phyloP scores from a whole-genome alignment of 2,888 invertebrate genomes.

The Cyclophora albipunctata region DNA sequence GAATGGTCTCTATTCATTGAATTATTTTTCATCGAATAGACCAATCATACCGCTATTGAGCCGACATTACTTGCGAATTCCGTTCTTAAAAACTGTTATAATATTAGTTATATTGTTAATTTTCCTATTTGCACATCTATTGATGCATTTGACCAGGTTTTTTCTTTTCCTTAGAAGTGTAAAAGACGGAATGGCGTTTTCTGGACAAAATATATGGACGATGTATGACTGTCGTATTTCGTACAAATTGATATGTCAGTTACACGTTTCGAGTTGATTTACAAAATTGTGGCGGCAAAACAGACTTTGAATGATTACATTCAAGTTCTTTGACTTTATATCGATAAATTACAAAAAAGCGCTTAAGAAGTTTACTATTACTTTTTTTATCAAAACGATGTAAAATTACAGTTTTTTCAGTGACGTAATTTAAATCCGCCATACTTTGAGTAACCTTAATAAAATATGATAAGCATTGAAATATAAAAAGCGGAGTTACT shows the following conservation, averaged over 20 bases:
- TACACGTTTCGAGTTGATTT: conserved; percentile 21
- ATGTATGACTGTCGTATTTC: conserved; percentile 53
- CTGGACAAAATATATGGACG: conserved; percentile 52
- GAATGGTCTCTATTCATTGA: no score
- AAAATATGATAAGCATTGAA: no score
- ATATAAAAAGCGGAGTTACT: neutral
- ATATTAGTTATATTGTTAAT: conserved; percentile 8
- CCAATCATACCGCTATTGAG: conserved; percentile 57
- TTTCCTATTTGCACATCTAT: conserved; percentile 21
- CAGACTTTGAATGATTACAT: conserved; percentile 1
- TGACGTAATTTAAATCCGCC: no score
- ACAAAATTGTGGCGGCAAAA: conserved; percentile 3
- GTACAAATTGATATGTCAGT: conserved; percentile 50
- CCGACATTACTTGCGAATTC: conserved; percentile 63
- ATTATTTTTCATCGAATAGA: conserved; percentile 3
- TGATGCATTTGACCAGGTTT: conserved; percentile 8
- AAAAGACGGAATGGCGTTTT: conserved; percentile 16
- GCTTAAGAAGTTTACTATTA: no score
- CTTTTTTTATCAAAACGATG: no score
- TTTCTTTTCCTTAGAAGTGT: conserved; percentile 8
- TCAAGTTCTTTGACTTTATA: no score
- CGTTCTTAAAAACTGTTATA: conserved; percentile 19
- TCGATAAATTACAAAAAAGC: no score
- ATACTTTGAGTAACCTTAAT: no score
- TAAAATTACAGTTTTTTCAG: no score